Base-by-base conservation (phyloP, 2,113 vertebrate species). In the Hoplias malabaricus region DNA sequence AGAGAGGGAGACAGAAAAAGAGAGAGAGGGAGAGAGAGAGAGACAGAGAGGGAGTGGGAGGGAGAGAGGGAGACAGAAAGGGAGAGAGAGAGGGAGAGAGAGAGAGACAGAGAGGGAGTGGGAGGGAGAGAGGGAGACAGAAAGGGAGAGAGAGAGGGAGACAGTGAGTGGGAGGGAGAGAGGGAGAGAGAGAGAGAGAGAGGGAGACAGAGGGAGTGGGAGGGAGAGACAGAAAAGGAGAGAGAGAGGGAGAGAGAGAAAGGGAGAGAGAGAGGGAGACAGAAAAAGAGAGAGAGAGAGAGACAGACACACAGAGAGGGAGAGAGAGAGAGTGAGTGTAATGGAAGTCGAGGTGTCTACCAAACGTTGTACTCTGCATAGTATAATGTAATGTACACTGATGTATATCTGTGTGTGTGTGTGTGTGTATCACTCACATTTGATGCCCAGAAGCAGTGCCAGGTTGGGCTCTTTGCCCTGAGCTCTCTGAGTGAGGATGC, bases 381-480 rank as follows among this genome's bases (percentile, higher is more conserved):
- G 23, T 25, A 11, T 25, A 23, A 23, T 54, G 56, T 2, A 16
- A 19, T 16, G 56, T 29, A 25, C 8, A 11, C 0, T 19, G 27
- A 38, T 57, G 50, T 25, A 11, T n/a, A 34, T n/a, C 5, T 9
- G 13, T 7, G 23, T 54, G 42, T n/a, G 46, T 61, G 11, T 14
- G 19, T 2, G 43, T 4, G 3, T 25, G 23, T 16, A 19, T 8
- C 12, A 93, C 95, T 90, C 93, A 98, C 97, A 96, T 87, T 93
- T 93, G 88, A 98, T 97, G 82, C 95, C 95, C 76, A 98, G 93
- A 69, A 99, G 91, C 83, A 98, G 91, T 5, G 95, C 95, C 62
- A 98, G 93, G 87, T 97, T 98, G 75, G 96, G 96, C 85, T 98
- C 95, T 82, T 98, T 94, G 75, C 96, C 96, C 86, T 98, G 96